A percentile compares a stretch with the other conserved stretches of the same genome.
phyloP scores from a whole-genome alignment of 2,888 invertebrate species.

The Cordilura impudica region DNA sequence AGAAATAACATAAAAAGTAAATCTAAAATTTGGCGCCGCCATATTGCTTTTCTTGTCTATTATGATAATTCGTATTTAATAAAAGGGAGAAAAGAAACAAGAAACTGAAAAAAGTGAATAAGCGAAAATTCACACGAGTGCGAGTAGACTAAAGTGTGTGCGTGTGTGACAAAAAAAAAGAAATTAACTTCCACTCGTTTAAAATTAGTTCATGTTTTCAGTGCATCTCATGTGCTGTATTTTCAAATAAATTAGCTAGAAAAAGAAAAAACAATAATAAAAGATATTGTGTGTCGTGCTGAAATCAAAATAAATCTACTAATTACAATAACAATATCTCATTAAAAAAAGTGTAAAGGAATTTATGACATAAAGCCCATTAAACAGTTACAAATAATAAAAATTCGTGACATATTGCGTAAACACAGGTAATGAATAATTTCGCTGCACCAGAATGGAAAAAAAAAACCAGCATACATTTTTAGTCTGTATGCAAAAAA shows the following conservation, averaged over 20 bases:
- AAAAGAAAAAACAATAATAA: slow-evolving; percentile 75
- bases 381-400: not conserved
- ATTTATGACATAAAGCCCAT: slow-evolving; percentile 35
- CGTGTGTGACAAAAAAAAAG: slow-evolving; percentile 47
- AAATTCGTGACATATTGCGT: slow-evolving; percentile 25
- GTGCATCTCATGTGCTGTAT: slow-evolving; percentile 62
- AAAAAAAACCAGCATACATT: not conserved
- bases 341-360: slow-evolving; percentile 44
- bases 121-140: not conserved
- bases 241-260: slow-evolving; percentile 73
- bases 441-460: not conserved
- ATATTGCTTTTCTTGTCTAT: slow-evolving; percentile 68
- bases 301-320: slow-evolving; percentile 66
- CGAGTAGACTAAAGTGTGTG: slow-evolving; percentile 37
- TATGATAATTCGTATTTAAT: slow-evolving; percentile 18
- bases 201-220: slow-evolving; percentile 32
- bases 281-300: slow-evolving; percentile 57
- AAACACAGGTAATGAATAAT: slow-evolving; percentile 30
- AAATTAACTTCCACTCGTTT: slow-evolving; percentile 33
- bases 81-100: slow-evolving; percentile 29
- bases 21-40: slow-evolving; percentile 50
- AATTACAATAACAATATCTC: slow-evolving; percentile 50
- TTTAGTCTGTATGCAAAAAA: not conserved
- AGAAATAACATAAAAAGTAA: not conserved
- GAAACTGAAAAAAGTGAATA: slow-evolving; percentile 18